Evolutionary conservation across 1,140 invertebrate genomes (phyloP).

Genomic region (Drosophila jambulina): DNA sequence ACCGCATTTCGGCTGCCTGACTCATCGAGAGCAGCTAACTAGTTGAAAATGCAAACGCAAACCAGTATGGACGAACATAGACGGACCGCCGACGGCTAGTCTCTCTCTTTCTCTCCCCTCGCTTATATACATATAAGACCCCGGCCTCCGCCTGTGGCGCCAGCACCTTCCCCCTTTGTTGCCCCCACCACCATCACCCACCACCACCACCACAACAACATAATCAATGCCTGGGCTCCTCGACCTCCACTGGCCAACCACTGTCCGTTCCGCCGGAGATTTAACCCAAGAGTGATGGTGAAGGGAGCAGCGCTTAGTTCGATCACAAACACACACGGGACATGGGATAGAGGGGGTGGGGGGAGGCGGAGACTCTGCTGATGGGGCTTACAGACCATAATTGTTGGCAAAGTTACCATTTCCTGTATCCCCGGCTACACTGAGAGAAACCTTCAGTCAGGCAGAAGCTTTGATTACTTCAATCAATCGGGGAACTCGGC

Average conservation of each 20-base stretch:
- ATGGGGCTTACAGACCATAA: conserved; percentile 46
- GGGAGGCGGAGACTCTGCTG: background rate
- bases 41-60: conserved; percentile 76
- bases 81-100: conserved; percentile 24
- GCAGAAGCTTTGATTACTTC: conserved; percentile 52
- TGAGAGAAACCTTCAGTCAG: conserved; percentile 40
- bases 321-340: conserved; percentile 52
- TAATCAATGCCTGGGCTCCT: conserved; percentile 50
- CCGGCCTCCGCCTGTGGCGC: background rate
- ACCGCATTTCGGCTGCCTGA: conserved; percentile 71
- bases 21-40: conserved; percentile 48
- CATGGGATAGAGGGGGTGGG: background rate
- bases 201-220: conserved; percentile 35
- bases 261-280: conserved; percentile 10
- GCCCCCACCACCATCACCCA: background rate
- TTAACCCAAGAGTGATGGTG: conserved; percentile 39
- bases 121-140: background rate
- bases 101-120: background rate
- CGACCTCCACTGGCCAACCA: conserved; percentile 4
- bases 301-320: conserved; percentile 44
- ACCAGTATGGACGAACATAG: conserved; percentile 34
- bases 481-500: conserved; percentile 40
- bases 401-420: conserved; percentile 73
- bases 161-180: background rate
- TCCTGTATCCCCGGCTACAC: conserved; percentile 50